These are phyloP conservation scores for Polypedilum vanderplanki DNA, from an alignment of 1,140 invertebrate genomes.

Conservation along the genomic window DNA sequence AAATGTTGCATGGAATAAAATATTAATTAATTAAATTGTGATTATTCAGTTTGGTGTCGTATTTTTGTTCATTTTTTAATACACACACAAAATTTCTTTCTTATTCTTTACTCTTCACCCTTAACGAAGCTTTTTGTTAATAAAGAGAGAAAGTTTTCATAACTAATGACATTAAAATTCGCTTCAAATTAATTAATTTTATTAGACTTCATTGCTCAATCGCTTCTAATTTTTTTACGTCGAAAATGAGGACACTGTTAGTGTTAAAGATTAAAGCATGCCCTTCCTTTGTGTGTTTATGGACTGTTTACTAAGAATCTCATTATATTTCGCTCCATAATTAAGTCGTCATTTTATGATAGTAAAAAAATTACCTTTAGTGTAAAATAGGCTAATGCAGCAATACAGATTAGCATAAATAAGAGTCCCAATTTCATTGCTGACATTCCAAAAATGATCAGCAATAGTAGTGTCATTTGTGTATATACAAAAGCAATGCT, in stretches of 20 bases:
- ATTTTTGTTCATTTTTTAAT: slow-evolving; percentile 3
- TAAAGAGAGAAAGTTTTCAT: neutral
- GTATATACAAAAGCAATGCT: neutral
- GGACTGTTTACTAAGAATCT: no score
- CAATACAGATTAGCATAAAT: neutral
- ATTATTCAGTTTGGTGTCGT: slow-evolving; percentile 13
- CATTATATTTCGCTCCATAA: no score
- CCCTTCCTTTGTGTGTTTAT: no score
- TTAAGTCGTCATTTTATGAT: no score
- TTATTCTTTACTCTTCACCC: neutral
- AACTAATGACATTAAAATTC: neutral
- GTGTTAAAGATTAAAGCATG: no score
- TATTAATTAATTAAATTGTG: slow-evolving; percentile 23
- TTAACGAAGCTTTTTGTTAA: neutral
- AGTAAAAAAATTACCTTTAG: neutral
- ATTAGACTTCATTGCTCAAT: neutral
- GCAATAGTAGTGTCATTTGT: neutral
- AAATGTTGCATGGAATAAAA: slow-evolving; percentile 19
- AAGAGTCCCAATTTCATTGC: neutral
- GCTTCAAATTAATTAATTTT: neutral
- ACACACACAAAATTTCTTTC: neutral
- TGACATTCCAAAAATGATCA: neutral
- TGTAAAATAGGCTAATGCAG: slow-evolving; percentile 17
- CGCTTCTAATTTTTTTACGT: no score
- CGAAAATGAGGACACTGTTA: no score